Conservation (phyloP, 2,888 invertebrate species). For the Xestia rhomboidea region DNA sequence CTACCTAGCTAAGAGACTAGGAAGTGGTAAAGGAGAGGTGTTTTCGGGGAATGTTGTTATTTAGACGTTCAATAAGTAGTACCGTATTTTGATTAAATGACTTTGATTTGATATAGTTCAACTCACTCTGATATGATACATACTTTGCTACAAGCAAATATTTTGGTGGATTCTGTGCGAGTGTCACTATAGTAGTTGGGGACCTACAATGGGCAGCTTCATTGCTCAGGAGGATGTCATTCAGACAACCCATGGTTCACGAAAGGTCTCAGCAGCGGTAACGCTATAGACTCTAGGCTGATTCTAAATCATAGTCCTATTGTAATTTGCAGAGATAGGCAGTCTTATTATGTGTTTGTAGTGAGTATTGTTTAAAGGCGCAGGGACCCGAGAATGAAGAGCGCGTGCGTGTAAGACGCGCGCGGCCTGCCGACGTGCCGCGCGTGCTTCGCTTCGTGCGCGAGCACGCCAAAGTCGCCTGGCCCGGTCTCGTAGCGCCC, state of each 20-base stretch:
- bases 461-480: conserved; percentile 78
- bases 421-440: conserved; percentile 82
- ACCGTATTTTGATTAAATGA: background rate
- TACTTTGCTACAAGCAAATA: background rate
- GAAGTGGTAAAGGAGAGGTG: background rate
- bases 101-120: background rate
- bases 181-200: background rate
- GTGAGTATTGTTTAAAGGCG: conserved; percentile 66
- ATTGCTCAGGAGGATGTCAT: background rate
- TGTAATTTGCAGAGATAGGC: background rate
- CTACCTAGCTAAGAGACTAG: background rate
- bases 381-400: conserved; percentile 81
- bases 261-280: background rate
- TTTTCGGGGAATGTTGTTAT: background rate
- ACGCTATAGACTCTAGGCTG: background rate
- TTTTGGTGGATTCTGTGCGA: background rate
- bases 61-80: background rate
- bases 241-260: background rate
- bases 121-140: background rate
- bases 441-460: conserved; percentile 84
- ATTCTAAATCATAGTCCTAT: background rate
- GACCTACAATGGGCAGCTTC: background rate
- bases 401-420: conserved; percentile 82
- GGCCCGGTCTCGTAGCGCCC: conserved; percentile 78
- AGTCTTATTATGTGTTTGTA: conserved; percentile 4